Evolutionary conservation across 2,888 invertebrate species (phyloP), one percentile per base, ranked within the genome.

Genomic region (Chrysodeixis includens): DNA sequence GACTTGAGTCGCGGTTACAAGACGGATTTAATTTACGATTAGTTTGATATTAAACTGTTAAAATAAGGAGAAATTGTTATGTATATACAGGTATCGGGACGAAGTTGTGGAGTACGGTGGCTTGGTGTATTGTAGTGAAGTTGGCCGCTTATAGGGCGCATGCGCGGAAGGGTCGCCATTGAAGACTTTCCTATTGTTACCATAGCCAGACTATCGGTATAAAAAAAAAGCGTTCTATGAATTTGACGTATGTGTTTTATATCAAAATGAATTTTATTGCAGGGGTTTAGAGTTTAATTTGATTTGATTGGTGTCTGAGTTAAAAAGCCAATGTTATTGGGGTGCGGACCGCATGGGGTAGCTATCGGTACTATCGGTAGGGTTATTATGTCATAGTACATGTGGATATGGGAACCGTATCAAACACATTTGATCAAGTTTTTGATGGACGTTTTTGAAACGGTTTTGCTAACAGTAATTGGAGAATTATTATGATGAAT

Each of bases 21-120:
- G 94, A 94, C 94, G 94, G 94, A 94, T 88, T 92, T 79, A 81
- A 84, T 89, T 90, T 90, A 89, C 87, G 88, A 87, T 89, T 88
- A 84, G 81, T 88, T 86, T 88, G 84, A 83, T 87, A 87, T 87
- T 90, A 86, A 87, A 86, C 82, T 78, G 86, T 88, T 88, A 88
- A 90, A 81, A 89, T 86, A 86, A 81, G 86, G 83, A 86, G 87
- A 90, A 87, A 89, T 90, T 93, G 90, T 93, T 91, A 93, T 93
- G 90, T 94, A 93, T 93, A 92, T 93, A 94, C 92, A 93, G 90
- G 84, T 87, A 86, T 83, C 82, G 84, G 88, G 84, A 88, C 90
- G 94, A 94, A 94, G 94, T 95, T 95, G 87, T 84, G 85, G 89
- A 87, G 88, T 86, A 81, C 83, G 88, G 81, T 87, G 86, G 93